phyloP scores from a whole-genome alignment of 2,797 vertebrate genomes.

The Limosa lapponica region DNA sequence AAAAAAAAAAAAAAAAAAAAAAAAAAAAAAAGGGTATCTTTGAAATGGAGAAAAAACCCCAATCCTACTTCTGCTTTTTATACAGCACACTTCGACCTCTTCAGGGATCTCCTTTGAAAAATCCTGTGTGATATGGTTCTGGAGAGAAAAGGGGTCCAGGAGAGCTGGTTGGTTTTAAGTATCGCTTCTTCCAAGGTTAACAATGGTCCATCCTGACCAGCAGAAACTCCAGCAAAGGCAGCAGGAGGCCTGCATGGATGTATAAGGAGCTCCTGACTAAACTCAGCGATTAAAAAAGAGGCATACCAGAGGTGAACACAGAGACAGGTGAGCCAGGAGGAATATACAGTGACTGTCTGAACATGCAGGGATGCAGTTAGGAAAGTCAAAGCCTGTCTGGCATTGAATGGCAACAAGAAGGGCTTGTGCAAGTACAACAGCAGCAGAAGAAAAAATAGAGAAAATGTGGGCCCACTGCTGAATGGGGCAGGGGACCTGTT shows the following conservation, averaged over 20 bases:
- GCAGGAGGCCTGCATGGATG: not conserved
- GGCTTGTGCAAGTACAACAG: not conserved
- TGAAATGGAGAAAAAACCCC: not conserved
- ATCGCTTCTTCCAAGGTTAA: not conserved
- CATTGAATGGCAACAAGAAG: not conserved
- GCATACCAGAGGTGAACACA: not conserved
- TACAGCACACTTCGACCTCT: not conserved
- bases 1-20: not conserved
- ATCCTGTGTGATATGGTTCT: not conserved
- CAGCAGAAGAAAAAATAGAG: not conserved
- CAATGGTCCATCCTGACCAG: not conserved
- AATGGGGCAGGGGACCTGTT: not conserved
- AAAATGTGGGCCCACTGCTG: not conserved
- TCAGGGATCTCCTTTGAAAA: not conserved
- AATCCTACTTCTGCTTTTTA: not conserved
- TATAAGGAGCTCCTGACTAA: not conserved
- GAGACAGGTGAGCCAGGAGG: not conserved
- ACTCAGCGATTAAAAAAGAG: not conserved
- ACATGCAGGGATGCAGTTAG: fast-evolving
- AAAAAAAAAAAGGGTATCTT: not conserved
- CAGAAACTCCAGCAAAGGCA: not conserved
- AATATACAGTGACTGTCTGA: not conserved
- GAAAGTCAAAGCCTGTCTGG: fast-evolving
- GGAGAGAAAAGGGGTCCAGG: not conserved
- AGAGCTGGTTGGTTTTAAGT: not conserved